Conservation (phyloP, 1,140 invertebrate species). For the Maniola jurtina region DNA sequence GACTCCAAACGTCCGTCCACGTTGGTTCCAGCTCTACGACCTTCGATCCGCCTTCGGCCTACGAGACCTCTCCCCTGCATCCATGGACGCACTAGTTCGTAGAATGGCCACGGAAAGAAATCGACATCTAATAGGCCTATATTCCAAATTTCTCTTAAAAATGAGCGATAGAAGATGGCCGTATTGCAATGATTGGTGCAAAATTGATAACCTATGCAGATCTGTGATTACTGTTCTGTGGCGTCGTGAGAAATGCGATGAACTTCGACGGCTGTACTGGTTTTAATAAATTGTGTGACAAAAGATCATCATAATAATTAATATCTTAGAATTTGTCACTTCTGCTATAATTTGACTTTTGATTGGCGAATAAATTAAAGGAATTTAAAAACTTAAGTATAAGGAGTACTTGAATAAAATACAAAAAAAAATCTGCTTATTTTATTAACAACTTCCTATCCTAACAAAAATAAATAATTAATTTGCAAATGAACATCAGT, state of each 20-base stretch:
- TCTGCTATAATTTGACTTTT: neutral
- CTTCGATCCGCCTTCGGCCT: conserved; percentile 83
- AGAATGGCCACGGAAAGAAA: conserved; percentile 68
- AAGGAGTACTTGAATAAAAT: neutral
- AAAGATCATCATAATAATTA: conserved; percentile 6
- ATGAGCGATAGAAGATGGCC: conserved; percentile 74
- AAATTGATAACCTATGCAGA: conserved; percentile 79
- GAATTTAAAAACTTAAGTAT: no score
- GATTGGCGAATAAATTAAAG: no score
- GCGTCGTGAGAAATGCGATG: conserved; percentile 79
- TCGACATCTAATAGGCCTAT: neutral
- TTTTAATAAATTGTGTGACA: neutral
- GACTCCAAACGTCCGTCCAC: conserved; percentile 74
- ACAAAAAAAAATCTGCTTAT: conserved; percentile 23
- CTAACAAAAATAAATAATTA: conserved; percentile 21
- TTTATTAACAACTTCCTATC: conserved; percentile 36
- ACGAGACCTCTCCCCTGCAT: conserved; percentile 65
- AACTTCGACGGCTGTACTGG: conserved; percentile 54
- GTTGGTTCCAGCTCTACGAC: conserved; percentile 85
- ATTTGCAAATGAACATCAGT: conserved; percentile 28
- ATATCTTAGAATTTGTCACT: neutral
- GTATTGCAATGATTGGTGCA: conserved; percentile 79
- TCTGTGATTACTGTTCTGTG: conserved; percentile 79
- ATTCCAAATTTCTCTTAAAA: conserved; percentile 57
- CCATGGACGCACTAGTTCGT: conserved; percentile 75